These are phyloP conservation scores for Salvelinus sp. DNA, from an alignment of 2,113 vertebrate genomes.

Conservation along the genomic window DNA sequence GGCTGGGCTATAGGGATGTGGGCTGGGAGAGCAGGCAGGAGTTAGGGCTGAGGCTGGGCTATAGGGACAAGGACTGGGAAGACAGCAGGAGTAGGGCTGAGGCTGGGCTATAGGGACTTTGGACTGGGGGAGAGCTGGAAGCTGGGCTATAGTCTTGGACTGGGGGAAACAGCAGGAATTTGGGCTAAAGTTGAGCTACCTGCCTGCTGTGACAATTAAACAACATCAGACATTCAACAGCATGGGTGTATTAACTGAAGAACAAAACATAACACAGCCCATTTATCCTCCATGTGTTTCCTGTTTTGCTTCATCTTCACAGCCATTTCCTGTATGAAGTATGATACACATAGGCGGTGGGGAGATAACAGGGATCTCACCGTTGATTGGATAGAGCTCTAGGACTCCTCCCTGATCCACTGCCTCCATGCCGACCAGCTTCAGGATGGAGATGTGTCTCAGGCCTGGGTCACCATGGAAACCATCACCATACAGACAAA, in stretches of 20 bases:
- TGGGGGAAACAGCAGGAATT: too few species aligned
- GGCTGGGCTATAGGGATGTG: too few species aligned
- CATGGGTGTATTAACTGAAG: neutral
- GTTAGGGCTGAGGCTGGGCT: too few species aligned
- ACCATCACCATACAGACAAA: slow-evolving; percentile 30
- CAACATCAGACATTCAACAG: neutral
- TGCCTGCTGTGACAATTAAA: slow-evolving; percentile 11
- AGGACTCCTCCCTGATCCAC: slow-evolving; percentile 85
- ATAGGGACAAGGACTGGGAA: too few species aligned
- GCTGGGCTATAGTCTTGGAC: too few species aligned
- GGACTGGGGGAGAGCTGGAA: too few species aligned
- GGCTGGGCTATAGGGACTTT: too few species aligned
- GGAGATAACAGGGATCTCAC: slow-evolving; percentile 68
- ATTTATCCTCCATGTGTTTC: too few species aligned
- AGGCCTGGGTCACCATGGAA: slow-evolving; percentile 76
- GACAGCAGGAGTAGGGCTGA: too few species aligned
- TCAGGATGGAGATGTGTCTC: slow-evolving; percentile 92
- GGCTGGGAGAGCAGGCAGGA: too few species aligned
- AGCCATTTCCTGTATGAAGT: neutral
- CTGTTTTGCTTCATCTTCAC: neutral
- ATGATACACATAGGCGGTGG: neutral
- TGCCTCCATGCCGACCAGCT: slow-evolving; percentile 83
- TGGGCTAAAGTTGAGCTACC: too few species aligned
- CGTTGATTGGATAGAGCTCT: slow-evolving; percentile 96
- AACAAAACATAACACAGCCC: too few species aligned